A percentile compares a stretch with the other conserved stretches of the same genome.
These are phyloP conservation scores for Cariama cristata DNA, from an alignment of 2,113 vertebrate genomes.

Conservation along the genomic window DNA sequence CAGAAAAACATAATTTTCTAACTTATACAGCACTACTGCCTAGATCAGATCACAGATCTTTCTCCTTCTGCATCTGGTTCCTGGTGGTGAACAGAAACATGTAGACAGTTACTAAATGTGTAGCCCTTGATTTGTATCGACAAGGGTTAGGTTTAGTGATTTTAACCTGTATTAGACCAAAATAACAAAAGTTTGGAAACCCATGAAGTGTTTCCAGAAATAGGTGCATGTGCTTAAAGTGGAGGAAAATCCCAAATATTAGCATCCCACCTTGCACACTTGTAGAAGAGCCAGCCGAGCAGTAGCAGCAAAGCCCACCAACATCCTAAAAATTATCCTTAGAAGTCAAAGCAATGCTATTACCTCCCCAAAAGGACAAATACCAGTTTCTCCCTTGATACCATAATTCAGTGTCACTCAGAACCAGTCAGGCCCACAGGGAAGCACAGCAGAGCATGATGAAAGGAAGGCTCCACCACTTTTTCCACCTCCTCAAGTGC, in stretches of 20 bases:
- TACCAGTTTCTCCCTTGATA: not conserved
- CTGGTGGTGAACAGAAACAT: not conserved
- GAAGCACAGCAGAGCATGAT: not conserved
- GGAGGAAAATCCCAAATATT: accelerated
- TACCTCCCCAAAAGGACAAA: not conserved
- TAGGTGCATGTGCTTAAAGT: not conserved
- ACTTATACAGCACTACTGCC: not conserved
- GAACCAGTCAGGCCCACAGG: not conserved
- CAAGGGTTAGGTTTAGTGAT: not conserved
- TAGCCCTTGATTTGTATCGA: not conserved
- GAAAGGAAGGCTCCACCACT: not conserved
- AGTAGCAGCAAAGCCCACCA: not conserved
- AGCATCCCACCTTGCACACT: not conserved
- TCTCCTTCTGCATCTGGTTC: not conserved
- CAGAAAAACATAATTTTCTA: not conserved
- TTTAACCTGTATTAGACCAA: not conserved
- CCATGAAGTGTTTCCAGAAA: not conserved
- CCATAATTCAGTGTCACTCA: not conserved
- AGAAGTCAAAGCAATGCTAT: not conserved
- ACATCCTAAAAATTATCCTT: not conserved
- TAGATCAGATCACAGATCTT: not conserved
- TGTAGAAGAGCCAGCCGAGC: not conserved
- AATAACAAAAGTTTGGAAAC: not conserved
- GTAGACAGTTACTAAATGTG: not conserved
- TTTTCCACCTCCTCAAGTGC: not conserved